Base-by-base conservation (phyloP, 2,888 invertebrate genomes). In the Nebria brevicollis region DNA sequence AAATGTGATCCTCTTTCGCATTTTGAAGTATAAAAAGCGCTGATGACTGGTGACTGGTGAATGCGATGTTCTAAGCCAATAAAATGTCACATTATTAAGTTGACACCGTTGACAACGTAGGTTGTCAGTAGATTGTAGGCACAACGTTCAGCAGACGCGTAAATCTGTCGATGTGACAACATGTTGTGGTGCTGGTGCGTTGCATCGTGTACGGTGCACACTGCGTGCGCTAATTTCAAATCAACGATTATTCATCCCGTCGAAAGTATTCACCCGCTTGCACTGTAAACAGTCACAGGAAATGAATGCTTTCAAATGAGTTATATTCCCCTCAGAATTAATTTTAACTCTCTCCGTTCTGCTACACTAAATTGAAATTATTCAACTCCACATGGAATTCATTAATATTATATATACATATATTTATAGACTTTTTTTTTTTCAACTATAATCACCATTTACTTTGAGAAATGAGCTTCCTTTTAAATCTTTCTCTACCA, bases 61-160 rank as follows among this genome's bases (percentile, higher is more conserved):
- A 26, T 20, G 75, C 65, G 65, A 75, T 7, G 8, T 54, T 65
- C 77, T 34, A 66, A 34, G 26, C 77, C 77, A 77, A 77, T 77
- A 77, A 77, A 77, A 66, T 68, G 77, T 77, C 77, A 77, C 77
- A 77, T 77, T 77, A 77, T 77, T 77, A 77, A 77, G 77, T 66
- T 77, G 77, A 77, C 77, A 77, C 68, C 41, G 65, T 64, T 34
- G n/a, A 34, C 66, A 76, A n/a, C 34, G 42, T 66, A 41, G 66
- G 77, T 68, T 68, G 77, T 76, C 75, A 76, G 66, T 15, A 66
- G 66, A 25, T 41, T 72, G 70, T 66, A 65, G 25, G 15, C 43
- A 43, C n/a, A 26, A 43, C 72, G 72, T 72, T 77, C 72, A 64
- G 43, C 72, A 34, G n/a, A 41, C 73, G 66, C 73, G 78, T 78